Evolutionary conservation across 37 sponge, comb jelly and placozoan genomes (phyloP), one percentile per base, ranked within the genome.

Genomic region (Theonella swinhoei): DNA sequence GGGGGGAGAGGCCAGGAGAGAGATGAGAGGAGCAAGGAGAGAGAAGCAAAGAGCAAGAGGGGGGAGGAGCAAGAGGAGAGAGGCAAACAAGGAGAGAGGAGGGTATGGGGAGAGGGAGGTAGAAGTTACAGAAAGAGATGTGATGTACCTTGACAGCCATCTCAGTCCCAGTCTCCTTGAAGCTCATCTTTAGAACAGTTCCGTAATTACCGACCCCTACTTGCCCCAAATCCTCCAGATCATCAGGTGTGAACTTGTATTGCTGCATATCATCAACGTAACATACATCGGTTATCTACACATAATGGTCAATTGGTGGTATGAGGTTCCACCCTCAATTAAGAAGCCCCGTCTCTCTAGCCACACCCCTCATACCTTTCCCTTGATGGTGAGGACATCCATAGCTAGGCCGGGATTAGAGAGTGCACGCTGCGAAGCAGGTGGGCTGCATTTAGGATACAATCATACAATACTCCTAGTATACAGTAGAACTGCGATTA

Each of bases 71-170:
- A n/a, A n/a, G n/a, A n/a, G n/a, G n/a, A n/a, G n/a, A n/a, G n/a
- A n/a, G n/a, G n/a, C n/a, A n/a, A n/a, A n/a, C n/a, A n/a, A n/a
- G n/a, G n/a, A n/a, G n/a, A n/a, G n/a, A n/a, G n/a, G n/a, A n/a
- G n/a, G n/a, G n/a, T n/a, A n/a, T n/a, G n/a, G n/a, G n/a, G n/a
- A n/a, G n/a, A n/a, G n/a, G n/a, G n/a, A n/a, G n/a, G n/a, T n/a
- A n/a, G n/a, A n/a, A n/a, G n/a, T n/a, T n/a, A n/a, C 23, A 11
- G 19, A 75, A 4, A 39, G 47, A 42, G 54, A 42, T 30, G 3
- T 24, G 37, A 82, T 70, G 23, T 40, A 94, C 95, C 86, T 97
- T 97, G 31, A 97, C 93, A 9, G 95, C 97, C 89, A 97, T 97
- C 1, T 32, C 26, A 23, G 70, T 82, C 39, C 86, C 58, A 0